Conservation (phyloP, 2,113 vertebrate genomes). For the Genyomyrus donnyi region DNA sequence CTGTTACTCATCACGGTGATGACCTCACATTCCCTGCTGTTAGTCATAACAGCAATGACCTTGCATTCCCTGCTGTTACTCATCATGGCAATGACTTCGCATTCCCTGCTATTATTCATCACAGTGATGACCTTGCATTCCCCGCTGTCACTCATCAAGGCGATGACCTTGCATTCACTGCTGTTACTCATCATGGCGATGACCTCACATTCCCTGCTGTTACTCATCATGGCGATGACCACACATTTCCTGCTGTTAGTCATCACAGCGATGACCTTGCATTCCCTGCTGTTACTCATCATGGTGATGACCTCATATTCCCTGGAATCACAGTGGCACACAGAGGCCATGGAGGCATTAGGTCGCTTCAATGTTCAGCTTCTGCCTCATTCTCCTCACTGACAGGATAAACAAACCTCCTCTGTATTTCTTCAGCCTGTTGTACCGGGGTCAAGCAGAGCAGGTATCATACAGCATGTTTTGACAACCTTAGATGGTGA, state of each 20-base stretch:
- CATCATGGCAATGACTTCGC: rapidly evolving
- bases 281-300: neutral
- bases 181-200: neutral
- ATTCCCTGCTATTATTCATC: neutral
- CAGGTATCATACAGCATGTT: neutral
- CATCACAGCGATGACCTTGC: neutral
- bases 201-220: neutral
- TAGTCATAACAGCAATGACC: too few relatives aligned
- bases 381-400: neutral
- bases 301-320: neutral
- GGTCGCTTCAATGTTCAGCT: neutral
- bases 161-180: neutral
- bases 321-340: neutral
- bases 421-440: neutral
- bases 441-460: neutral
- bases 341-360: neutral
- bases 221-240: neutral
- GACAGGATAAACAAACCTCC: neutral
- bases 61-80: too few relatives aligned
- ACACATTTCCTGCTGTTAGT: neutral
- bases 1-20: neutral
- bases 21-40: too few relatives aligned
- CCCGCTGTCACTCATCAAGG: neutral
- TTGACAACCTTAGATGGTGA: too few relatives aligned
- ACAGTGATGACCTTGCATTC: neutral